Conservation (phyloP, 2,797 vertebrate species). For the Urocyon cinereoargenteus region DNA sequence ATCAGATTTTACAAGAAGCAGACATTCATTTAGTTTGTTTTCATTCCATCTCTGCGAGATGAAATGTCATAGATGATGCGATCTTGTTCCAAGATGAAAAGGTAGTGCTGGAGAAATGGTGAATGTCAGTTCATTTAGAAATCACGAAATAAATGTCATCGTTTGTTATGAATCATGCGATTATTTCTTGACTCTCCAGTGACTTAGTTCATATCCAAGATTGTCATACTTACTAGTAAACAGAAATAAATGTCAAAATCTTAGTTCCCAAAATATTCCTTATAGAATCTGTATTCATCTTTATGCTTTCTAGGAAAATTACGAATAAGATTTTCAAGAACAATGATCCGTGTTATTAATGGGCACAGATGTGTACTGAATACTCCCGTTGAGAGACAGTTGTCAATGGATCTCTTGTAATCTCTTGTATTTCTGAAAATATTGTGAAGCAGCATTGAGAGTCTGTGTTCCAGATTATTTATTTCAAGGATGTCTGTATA, state of each 20-base stretch:
- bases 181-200: not conserved
- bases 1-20: conserved; percentile 29
- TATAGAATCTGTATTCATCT: not conserved
- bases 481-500: not conserved
- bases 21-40: conserved; percentile 44
- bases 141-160: conserved; percentile 69
- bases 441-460: not conserved
- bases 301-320: not conserved
- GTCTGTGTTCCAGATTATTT: not conserved
- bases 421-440: not conserved
- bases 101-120: not conserved
- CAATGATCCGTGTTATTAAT: not conserved
- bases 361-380: too few species aligned
- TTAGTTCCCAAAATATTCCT: not conserved
- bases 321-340: not conserved
- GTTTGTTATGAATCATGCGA: conserved; percentile 47
- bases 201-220: conserved; percentile 28
- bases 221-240: not conserved
- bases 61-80: conserved; percentile 7
- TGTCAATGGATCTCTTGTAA: not conserved
- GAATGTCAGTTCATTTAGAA: conserved; percentile 59
- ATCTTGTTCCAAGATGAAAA: conserved; percentile 70
- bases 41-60: not conserved
- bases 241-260: conserved; percentile 58
- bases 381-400: not conserved